Conservation (phyloP, 2,888 invertebrate genomes). For the Tetragonula carbonaria region DNA sequence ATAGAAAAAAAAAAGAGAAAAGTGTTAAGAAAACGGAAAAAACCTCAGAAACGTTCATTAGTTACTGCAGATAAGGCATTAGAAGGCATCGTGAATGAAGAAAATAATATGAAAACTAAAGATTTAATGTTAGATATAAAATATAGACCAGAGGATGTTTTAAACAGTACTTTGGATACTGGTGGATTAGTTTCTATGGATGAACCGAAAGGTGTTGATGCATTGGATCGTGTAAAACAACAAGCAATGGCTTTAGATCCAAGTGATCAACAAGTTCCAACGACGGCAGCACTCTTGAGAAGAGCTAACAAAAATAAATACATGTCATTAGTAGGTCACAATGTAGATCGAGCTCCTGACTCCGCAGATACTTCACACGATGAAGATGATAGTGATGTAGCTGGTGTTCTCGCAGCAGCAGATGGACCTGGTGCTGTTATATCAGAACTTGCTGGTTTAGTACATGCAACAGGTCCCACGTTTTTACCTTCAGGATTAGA, state of each 20-base stretch:
- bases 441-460: slow-evolving; percentile 84
- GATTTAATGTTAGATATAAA: slow-evolving; percentile 67
- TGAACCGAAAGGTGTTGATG: slow-evolving; percentile 73
- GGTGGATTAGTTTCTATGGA: slow-evolving; percentile 60
- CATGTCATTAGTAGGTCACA: slow-evolving; percentile 74
- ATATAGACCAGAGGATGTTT: slow-evolving; percentile 62
- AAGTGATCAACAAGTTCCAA: slow-evolving; percentile 78
- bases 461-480: slow-evolving; percentile 80
- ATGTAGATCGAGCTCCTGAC: slow-evolving; percentile 73
- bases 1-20: slow-evolving; percentile 86
- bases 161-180: slow-evolving; percentile 63
- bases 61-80: slow-evolving; percentile 67
- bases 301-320: slow-evolving; percentile 76
- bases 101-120: slow-evolving; percentile 68
- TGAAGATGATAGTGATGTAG: slow-evolving; percentile 81
- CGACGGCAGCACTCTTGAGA: slow-evolving; percentile 71
- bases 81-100: slow-evolving; percentile 72
- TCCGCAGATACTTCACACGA: slow-evolving; percentile 82
- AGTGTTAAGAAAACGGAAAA: slow-evolving; percentile 88
- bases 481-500: slow-evolving; percentile 80
- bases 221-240: slow-evolving; percentile 79
- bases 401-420: slow-evolving; percentile 75
- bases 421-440: slow-evolving; percentile 83
- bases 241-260: slow-evolving; percentile 77
- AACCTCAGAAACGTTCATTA: slow-evolving; percentile 83